Evolutionary conservation across 2,888 invertebrate genomes (phyloP).

Genomic region (Pristionchus maxplancki): DNA sequence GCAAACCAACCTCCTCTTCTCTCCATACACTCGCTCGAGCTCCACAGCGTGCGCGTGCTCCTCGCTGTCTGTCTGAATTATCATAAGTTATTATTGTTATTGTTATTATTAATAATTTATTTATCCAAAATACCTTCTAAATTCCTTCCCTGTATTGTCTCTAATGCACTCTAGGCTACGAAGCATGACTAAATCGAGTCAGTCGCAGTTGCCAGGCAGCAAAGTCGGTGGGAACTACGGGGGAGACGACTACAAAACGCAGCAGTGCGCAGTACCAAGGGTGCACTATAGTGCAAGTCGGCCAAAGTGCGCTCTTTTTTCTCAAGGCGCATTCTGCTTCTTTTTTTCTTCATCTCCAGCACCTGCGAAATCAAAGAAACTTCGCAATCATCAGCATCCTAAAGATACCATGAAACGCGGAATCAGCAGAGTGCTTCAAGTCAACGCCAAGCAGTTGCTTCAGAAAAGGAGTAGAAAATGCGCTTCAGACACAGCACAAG

Average conservation of each 20-base stretch:
- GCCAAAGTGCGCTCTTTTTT: background rate
- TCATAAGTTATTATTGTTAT: too few relatives aligned
- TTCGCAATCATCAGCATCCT: too few relatives aligned
- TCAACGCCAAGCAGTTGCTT: too few relatives aligned
- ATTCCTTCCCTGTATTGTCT: background rate
- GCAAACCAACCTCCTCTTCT: background rate
- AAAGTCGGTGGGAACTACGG: background rate
- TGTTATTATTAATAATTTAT: background rate
- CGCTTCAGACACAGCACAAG: too few relatives aligned
- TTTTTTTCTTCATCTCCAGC: too few relatives aligned
- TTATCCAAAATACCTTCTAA: background rate
- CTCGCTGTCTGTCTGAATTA: constrained; percentile 84
- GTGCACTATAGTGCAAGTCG: background rate
- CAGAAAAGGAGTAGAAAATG: too few relatives aligned
- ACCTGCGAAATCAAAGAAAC: too few relatives aligned
- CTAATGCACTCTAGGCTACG: background rate
- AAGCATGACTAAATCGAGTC: background rate
- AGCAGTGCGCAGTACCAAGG: background rate
- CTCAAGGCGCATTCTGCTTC: background rate
- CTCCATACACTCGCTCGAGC: constrained; percentile 85
- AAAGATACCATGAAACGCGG: too few relatives aligned
- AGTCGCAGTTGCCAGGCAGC: background rate
- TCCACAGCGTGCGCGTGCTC: constrained; percentile 93
- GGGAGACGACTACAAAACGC: background rate
- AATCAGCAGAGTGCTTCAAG: too few relatives aligned